phyloP scores from a whole-genome alignment of 2,888 invertebrate species.

The Drosophila paucipuncta region DNA sequence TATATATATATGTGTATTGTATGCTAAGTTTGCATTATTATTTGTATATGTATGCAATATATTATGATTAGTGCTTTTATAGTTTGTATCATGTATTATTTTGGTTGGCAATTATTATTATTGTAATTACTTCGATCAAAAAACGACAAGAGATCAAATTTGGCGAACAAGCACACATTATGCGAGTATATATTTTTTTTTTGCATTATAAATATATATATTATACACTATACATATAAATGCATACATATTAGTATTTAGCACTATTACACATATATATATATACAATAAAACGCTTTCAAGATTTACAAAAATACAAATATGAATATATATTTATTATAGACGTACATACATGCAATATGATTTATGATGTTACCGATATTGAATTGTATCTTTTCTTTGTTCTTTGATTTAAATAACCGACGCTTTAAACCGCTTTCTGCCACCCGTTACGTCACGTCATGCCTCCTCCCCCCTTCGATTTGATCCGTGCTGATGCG shows the following conservation, averaged over 20 bases:
- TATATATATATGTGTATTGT: background rate
- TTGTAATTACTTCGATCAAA: slow-evolving; percentile 45
- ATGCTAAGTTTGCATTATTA: slow-evolving; percentile 7
- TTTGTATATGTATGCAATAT: slow-evolving; percentile 4
- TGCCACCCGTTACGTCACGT: slow-evolving; percentile 57
- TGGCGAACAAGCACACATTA: slow-evolving; percentile 48
- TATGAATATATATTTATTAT: slow-evolving; percentile 29
- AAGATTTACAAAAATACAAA: slow-evolving; percentile 17
- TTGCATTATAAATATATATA: background rate
- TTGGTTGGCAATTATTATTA: slow-evolving; percentile 53
- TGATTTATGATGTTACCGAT: slow-evolving; percentile 69
- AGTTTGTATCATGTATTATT: slow-evolving; percentile 37
- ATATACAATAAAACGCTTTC: slow-evolving; percentile 53
- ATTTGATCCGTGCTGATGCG: slow-evolving; percentile 42
- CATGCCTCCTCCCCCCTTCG: slow-evolving; percentile 36
- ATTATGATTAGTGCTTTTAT: slow-evolving; percentile 34
- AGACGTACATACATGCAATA: slow-evolving; percentile 30
- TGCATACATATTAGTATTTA: slow-evolving; percentile 12
- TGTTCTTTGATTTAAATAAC: slow-evolving; percentile 65
- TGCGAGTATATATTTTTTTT: slow-evolving; percentile 15
- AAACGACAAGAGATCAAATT: slow-evolving; percentile 1
- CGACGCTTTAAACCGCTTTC: slow-evolving; percentile 67
- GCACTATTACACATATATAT: background rate
- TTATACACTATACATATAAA: no score
- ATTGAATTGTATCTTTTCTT: slow-evolving; percentile 72